Conservation (phyloP, 2,888 invertebrate species). For the Netelia melanura region DNA sequence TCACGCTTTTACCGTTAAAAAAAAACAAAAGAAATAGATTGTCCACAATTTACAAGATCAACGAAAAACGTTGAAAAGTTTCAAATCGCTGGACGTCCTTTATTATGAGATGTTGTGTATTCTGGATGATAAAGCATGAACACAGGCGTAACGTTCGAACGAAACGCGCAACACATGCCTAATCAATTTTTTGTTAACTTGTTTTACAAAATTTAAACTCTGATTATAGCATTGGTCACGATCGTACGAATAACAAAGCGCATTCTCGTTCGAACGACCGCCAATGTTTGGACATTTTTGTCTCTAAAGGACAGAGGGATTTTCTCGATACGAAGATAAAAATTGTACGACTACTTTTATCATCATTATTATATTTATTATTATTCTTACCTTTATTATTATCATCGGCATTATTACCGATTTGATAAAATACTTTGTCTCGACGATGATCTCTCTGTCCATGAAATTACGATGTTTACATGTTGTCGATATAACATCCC, state of each 20-base stretch:
- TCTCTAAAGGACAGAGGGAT: constrained; percentile 79
- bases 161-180: constrained; percentile 48
- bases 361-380: background rate
- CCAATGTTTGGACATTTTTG: constrained; percentile 68
- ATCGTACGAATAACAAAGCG: background rate
- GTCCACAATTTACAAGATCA: background rate
- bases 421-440: constrained; percentile 25
- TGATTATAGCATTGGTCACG: background rate
- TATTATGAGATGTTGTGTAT: constrained; percentile 70
- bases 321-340: constrained; percentile 51
- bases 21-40: background rate
- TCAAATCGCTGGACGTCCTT: constrained; percentile 77
- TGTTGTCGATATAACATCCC: constrained; percentile 85
- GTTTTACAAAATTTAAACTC: background rate
- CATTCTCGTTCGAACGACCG: constrained; percentile 71
- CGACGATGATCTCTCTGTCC: constrained; percentile 79
- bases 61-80: background rate
- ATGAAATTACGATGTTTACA: constrained; percentile 81
- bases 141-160: constrained; percentile 72
- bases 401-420: background rate
- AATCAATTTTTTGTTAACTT: background rate
- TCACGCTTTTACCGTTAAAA: background rate
- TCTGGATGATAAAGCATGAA: constrained; percentile 77
- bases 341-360: background rate
- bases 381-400: background rate